Conservation (phyloP, 2,888 invertebrate species). For the Octodonta nipae region DNA sequence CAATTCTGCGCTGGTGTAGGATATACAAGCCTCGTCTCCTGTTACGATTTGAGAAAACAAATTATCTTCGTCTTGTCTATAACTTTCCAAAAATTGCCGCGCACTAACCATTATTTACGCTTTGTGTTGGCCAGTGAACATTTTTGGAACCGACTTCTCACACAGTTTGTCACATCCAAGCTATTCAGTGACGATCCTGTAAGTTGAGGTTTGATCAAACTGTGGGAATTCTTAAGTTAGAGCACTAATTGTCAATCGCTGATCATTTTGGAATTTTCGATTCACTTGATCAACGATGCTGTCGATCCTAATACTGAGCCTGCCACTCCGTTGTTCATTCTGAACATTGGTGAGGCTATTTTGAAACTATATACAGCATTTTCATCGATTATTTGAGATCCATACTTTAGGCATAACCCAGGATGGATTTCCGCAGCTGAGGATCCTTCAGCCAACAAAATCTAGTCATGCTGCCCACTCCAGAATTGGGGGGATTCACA, state of each 20-base stretch:
- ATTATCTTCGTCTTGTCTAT: not conserved
- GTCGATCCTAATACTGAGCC: conserved; percentile 1
- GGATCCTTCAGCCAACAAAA: not conserved
- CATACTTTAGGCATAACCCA: conserved; percentile 1
- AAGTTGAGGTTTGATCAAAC: not conserved
- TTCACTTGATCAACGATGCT: not conserved
- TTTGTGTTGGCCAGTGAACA: conserved; percentile 1
- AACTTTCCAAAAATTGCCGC: not conserved
- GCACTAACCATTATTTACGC: not conserved
- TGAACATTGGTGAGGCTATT: not conserved
- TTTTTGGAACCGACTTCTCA: not conserved
- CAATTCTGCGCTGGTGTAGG: not conserved
- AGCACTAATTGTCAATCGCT: conserved; percentile 1
- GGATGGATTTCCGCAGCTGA: conserved; percentile 1
- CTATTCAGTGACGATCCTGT: conserved; percentile 1
- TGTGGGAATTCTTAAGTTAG: not conserved
- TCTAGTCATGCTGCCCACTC: conserved; percentile 1
- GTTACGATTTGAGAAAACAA: not conserved
- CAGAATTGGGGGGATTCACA: conserved; percentile 1
- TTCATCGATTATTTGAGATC: not conserved
- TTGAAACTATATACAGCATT: not conserved
- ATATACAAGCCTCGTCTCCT: not conserved
- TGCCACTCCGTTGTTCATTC: conserved; percentile 1
- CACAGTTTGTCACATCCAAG: not conserved
- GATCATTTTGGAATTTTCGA: not conserved